phyloP scores from a whole-genome alignment of 2,113 vertebrate species.

The Spilogale gracilis region DNA sequence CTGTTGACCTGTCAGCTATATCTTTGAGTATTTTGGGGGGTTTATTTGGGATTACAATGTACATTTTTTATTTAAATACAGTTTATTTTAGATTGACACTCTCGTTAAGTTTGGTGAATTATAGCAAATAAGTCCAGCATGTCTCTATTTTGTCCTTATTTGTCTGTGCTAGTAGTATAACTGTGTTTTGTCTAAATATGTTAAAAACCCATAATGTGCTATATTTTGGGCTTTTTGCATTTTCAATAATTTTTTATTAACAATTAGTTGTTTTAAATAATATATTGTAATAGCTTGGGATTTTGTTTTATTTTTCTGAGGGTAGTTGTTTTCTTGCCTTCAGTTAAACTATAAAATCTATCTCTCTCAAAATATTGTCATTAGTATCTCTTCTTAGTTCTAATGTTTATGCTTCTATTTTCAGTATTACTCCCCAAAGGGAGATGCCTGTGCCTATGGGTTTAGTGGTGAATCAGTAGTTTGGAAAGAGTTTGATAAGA shows the following conservation, averaged over 20 bases:
- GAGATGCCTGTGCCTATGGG: neutral
- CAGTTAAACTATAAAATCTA: neutral
- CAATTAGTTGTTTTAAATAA: neutral
- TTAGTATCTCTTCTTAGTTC: neutral
- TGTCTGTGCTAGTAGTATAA: neutral
- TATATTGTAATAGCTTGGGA: neutral
- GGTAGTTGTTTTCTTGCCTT: neutral
- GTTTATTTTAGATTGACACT: neutral
- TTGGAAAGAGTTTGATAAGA: neutral
- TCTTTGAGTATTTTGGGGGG: neutral
- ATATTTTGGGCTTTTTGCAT: neutral
- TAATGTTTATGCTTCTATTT: neutral
- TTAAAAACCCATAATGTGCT: neutral
- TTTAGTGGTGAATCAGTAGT: neutral
- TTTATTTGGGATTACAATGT: neutral
- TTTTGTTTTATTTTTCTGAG: neutral
- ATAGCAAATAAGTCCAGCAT: neutral
- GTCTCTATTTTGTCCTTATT: neutral
- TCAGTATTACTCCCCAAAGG: neutral
- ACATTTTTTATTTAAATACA: neutral
- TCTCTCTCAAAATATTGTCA: neutral
- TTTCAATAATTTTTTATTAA: neutral
- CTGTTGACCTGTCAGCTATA: neutral
- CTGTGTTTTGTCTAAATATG: neutral
- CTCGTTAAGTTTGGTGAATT: neutral